Conservation (phyloP, 2,797 vertebrate species). For the Hozukius guyotensis region DNA sequence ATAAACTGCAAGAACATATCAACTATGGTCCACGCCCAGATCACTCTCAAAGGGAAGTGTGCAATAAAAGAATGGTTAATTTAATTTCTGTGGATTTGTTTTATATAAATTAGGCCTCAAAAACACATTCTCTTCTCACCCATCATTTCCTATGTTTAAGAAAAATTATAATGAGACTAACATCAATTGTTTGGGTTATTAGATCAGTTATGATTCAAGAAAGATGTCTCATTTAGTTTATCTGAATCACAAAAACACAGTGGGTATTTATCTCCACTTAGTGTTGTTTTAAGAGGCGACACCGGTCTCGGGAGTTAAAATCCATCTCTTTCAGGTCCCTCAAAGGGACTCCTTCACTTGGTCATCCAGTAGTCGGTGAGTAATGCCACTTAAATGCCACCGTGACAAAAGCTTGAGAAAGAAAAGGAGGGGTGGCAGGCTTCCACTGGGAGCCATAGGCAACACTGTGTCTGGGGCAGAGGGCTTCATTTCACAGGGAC, state of each 20-base stretch:
- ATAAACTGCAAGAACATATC: conserved; percentile 37
- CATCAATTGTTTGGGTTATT: not conserved
- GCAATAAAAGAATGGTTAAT: not conserved
- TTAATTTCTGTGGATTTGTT: not conserved
- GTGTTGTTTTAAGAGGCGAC: conserved; percentile 80
- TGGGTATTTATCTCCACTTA: conserved; percentile 74
- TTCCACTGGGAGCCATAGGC: conserved; percentile 78
- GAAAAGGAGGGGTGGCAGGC: conserved; percentile 66
- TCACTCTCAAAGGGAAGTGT: not conserved
- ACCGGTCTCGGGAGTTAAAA: conserved; percentile 75
- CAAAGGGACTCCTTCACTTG: conserved; percentile 79
- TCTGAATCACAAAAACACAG: conserved; percentile 66
- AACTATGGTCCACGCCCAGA: conserved; percentile 12
- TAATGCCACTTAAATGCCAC: conserved; percentile 85
- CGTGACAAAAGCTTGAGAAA: conserved; percentile 75
- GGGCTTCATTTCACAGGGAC: conserved; percentile 81
- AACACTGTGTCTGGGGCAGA: conserved; percentile 78
- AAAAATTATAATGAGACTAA: conserved; percentile 1
- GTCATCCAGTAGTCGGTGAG: conserved; percentile 72
- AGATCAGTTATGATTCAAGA: conserved; percentile 20
- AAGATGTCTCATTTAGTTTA: conserved; percentile 49
- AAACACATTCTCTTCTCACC: not conserved
- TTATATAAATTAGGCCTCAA: not conserved
- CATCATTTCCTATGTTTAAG: not conserved
- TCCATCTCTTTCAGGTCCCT: conserved; percentile 74